Percentiles rank a stretch among this genome's conserved stretches.
Conservation (phyloP, 2,888 invertebrate species). For the Xestia c-nigrum region DNA sequence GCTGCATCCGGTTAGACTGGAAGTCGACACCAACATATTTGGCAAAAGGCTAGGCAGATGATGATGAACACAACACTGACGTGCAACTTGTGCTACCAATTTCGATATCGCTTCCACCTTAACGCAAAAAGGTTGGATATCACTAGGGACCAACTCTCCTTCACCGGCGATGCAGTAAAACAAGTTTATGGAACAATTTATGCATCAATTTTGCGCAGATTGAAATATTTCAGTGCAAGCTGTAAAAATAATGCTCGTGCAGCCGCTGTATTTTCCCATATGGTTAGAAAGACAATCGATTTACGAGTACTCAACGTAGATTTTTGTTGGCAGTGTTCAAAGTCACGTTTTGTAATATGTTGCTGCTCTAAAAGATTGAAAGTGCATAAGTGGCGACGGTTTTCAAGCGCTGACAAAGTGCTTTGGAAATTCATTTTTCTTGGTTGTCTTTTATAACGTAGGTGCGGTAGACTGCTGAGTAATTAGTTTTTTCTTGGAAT, state of each 20-base stretch:
- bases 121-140: slow-evolving; percentile 15
- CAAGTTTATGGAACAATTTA: slow-evolving; percentile 2
- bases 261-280: slow-evolving; percentile 8
- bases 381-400: slow-evolving; percentile 45
- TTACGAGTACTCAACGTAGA: slow-evolving; percentile 2
- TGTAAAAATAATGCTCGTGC: slow-evolving; percentile 7
- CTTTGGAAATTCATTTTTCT: slow-evolving; percentile 33
- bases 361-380: slow-evolving; percentile 36
- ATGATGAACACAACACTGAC: no score
- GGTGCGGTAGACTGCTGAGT: slow-evolving; percentile 6
- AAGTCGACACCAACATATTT: no score
- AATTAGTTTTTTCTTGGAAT: background rate
- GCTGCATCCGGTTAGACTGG: no score
- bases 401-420: slow-evolving; percentile 38
- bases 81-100: background rate
- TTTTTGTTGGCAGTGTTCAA: slow-evolving; percentile 17
- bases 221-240: slow-evolving; percentile 1
- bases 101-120: background rate
- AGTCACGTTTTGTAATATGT: slow-evolving; percentile 29
- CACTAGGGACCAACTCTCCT: background rate
- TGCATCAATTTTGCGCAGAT: slow-evolving; percentile 25
- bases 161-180: slow-evolving; percentile 1
- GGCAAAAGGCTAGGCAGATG: no score
- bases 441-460: background rate
- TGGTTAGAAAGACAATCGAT: slow-evolving; percentile 30